phyloP scores from a whole-genome alignment of 2,797 vertebrate species.

The Syndactyla subalaris region DNA sequence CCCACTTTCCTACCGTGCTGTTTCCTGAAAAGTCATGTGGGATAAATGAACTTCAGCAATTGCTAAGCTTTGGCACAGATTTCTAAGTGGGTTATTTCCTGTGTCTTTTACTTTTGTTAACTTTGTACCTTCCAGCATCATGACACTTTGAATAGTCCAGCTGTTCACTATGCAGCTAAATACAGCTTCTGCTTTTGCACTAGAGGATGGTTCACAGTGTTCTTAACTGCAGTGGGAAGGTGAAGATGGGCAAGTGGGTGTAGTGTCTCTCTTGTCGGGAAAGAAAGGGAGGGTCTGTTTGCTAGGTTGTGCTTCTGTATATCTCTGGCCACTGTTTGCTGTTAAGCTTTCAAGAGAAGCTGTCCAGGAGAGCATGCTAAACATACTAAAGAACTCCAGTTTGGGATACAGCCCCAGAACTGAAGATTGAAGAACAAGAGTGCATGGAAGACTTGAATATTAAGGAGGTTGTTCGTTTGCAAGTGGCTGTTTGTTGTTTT shows the following conservation, averaged over 20 bases:
- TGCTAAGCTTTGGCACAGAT: neutral
- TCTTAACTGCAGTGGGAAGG: neutral
- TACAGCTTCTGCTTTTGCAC: neutral
- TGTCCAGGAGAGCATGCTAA: neutral
- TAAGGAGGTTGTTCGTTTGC: neutral
- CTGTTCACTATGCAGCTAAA: neutral
- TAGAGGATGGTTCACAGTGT: neutral
- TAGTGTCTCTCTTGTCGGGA: neutral
- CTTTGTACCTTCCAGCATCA: neutral
- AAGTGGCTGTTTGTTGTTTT: neutral
- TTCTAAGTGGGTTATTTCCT: neutral
- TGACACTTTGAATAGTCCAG: neutral
- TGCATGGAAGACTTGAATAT: neutral
- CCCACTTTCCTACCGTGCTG: neutral
- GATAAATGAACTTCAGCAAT: neutral
- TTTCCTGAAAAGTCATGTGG: neutral
- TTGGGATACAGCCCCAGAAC: neutral
- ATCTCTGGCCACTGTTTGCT: neutral
- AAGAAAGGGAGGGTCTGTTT: neutral
- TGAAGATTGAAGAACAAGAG: neutral
- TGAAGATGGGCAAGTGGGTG: neutral
- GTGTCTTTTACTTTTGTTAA: neutral
- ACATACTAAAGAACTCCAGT: neutral
- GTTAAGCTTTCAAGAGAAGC: neutral
- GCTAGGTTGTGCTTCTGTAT: neutral